A percentile compares a stretch with the other conserved stretches of the same genome.
Conservation (phyloP, 1,140 invertebrate genomes). For the Metopolophium dirhodum region DNA sequence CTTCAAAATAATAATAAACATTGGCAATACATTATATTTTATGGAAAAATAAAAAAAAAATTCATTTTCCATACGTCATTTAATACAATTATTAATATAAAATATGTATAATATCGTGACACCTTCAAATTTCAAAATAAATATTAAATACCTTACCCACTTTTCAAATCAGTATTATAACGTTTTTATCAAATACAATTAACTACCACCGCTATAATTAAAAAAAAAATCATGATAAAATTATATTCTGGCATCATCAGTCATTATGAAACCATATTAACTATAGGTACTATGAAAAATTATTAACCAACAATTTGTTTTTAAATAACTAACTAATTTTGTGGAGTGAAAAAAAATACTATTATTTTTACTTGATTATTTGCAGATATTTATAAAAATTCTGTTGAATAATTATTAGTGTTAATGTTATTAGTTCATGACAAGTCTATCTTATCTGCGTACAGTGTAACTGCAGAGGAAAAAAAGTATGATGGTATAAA, state of each 20-base stretch:
- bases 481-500: neutral
- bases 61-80: too few relatives aligned
- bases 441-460: too few relatives aligned
- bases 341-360: neutral
- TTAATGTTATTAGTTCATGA: neutral
- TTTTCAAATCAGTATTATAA: neutral
- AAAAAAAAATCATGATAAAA: too few relatives aligned
- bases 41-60: too few relatives aligned
- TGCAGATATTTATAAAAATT: neutral
- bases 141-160: neutral
- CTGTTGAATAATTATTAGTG: neutral
- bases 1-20: neutral
- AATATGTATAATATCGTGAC: too few relatives aligned
- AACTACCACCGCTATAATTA: neutral
- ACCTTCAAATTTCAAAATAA: neutral
- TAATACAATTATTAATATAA: too few relatives aligned
- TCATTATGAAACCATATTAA: neutral
- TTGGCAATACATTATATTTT: too few relatives aligned
- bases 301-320: neutral
- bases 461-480: neutral
- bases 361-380: too few relatives aligned
- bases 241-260: too few relatives aligned
- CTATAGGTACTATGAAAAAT: too few relatives aligned
- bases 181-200: neutral
- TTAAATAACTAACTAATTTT: neutral